Conservation (phyloP, 2,797 vertebrate species). For the Scolopax rusticola region DNA sequence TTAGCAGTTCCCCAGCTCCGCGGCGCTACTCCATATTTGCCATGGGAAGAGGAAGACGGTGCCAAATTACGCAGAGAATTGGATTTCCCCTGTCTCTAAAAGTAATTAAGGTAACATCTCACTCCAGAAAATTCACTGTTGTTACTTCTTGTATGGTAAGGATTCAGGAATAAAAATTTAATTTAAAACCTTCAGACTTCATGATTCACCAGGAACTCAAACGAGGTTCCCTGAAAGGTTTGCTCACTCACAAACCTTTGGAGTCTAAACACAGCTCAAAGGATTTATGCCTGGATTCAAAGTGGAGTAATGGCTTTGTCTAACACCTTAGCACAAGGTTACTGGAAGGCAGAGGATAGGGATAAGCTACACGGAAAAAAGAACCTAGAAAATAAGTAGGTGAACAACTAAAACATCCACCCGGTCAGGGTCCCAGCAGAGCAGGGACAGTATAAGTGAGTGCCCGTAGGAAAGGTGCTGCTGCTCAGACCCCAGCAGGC, state of each 20-base stretch:
- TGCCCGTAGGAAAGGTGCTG: background rate
- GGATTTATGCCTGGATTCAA: background rate
- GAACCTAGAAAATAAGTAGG: background rate
- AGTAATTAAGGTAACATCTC: background rate
- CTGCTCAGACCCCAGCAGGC: background rate
- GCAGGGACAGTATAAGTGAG: accelerated
- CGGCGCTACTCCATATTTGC: background rate
- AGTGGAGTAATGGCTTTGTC: background rate
- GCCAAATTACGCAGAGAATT: background rate
- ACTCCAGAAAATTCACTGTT: background rate
- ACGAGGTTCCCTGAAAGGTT: background rate
- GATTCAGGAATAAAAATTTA: background rate
- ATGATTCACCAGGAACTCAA: background rate
- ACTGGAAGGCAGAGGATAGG: background rate
- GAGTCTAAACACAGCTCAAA: background rate
- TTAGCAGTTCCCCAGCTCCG: background rate
- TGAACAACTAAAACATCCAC: background rate
- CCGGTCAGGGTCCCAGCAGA: accelerated
- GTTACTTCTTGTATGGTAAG: accelerated
- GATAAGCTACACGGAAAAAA: background rate
- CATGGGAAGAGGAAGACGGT: background rate
- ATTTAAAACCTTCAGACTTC: background rate
- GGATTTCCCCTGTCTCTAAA: background rate
- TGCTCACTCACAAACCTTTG: background rate
- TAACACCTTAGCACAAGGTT: background rate